phyloP scores from a whole-genome alignment of 2,888 invertebrate genomes.

The Sarcophaga carnaria region DNA sequence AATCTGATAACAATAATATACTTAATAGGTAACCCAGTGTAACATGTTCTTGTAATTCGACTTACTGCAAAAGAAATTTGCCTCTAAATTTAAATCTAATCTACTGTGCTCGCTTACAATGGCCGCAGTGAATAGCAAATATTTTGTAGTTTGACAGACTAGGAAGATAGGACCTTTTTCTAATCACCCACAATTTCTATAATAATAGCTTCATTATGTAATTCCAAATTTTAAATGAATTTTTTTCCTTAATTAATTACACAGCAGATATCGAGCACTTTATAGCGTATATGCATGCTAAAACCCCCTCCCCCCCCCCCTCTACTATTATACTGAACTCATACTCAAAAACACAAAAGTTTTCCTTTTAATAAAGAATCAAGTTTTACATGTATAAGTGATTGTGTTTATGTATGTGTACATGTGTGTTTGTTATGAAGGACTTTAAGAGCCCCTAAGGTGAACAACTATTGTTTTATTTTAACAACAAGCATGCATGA shows the following conservation, averaged over 20 bases:
- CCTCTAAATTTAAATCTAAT: too few relatives aligned
- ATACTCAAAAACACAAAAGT: neutral
- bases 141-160: too few relatives aligned
- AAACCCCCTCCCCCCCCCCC: too few relatives aligned
- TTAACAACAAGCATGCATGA: constrained; percentile 47
- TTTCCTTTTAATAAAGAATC: neutral
- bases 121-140: too few relatives aligned
- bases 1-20: too few relatives aligned
- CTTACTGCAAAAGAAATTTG: too few relatives aligned
- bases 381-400: neutral
- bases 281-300: neutral
- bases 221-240: neutral
- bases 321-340: too few relatives aligned
- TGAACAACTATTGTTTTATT: constrained; percentile 59
- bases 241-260: constrained; percentile 34
- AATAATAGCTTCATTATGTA: constrained; percentile 7
- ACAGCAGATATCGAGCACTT: constrained; percentile 46
- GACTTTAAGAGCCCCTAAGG: constrained; percentile 65
- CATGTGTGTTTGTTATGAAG: constrained; percentile 1
- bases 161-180: neutral
- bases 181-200: neutral
- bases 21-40: too few relatives aligned
- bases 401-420: too few relatives aligned
- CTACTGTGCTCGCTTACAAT: too few relatives aligned
- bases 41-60: too few relatives aligned